Percentiles rank a stretch among this genome's conserved stretches.
Conservation (phyloP, 2,113 vertebrate species). For the Mesembrinibis cayennensis region DNA sequence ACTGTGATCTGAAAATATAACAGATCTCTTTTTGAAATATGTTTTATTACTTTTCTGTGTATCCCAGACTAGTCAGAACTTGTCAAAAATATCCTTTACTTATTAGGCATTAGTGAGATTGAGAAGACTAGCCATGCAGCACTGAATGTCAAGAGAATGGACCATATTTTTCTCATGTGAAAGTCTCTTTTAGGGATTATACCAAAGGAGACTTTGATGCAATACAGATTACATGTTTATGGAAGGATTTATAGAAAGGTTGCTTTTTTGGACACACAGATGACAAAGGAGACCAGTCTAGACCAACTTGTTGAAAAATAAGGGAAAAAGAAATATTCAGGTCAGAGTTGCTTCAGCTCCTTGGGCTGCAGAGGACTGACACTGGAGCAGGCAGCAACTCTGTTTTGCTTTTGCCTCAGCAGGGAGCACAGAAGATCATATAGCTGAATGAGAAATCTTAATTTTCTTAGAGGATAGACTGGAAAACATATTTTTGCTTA, state of each 20-base stretch:
- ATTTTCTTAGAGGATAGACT: background rate
- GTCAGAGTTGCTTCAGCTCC: background rate
- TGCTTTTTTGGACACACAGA: background rate
- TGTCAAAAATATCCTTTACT: slow-evolving; percentile 52
- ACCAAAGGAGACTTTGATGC: slow-evolving; percentile 24
- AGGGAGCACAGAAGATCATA: background rate
- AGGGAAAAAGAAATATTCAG: background rate
- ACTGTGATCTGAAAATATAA: slow-evolving; percentile 39
- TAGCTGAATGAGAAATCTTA: background rate
- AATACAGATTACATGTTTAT: background rate
- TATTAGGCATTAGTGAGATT: slow-evolving; percentile 43
- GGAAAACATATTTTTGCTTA: background rate
- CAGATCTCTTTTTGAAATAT: slow-evolving; percentile 29
- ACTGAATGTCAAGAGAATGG: background rate
- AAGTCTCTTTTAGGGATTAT: slow-evolving; percentile 10
- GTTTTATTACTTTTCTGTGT: slow-evolving; percentile 47
- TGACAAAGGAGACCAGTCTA: background rate
- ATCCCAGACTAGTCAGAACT: slow-evolving; percentile 24
- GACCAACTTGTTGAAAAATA: background rate
- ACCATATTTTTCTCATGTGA: background rate
- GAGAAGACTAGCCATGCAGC: slow-evolving; percentile 27
- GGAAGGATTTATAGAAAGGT: slow-evolving; percentile 21
- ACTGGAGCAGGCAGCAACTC: background rate
- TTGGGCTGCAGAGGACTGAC: background rate
- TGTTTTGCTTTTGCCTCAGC: background rate